Evolutionary conservation across 2,113 vertebrate species (phyloP).

Genomic region (Poicephalus gulielmi): DNA sequence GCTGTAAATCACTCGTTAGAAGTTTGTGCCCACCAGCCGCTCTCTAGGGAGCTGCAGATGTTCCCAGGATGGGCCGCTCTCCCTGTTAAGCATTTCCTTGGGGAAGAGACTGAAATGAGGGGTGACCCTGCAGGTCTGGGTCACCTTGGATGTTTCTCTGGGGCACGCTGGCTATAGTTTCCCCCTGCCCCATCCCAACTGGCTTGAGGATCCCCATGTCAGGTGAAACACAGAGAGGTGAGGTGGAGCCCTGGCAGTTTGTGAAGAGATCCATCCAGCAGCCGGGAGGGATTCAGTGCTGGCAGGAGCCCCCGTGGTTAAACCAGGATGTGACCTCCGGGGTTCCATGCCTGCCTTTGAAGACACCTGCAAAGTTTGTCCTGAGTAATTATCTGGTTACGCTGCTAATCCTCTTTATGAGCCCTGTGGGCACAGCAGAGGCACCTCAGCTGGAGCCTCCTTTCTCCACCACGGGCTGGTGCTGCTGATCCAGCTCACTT

Average conservation of each 20-base stretch:
- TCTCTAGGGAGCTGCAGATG: background rate
- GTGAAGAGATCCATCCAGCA: background rate
- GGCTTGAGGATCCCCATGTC: background rate
- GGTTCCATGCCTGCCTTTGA: background rate
- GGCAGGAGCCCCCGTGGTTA: conserved; percentile 19
- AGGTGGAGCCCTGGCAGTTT: background rate
- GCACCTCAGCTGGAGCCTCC: conserved; percentile 34
- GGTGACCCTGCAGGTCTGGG: background rate
- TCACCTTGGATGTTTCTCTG: background rate
- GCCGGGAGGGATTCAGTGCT: background rate
- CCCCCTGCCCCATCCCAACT: fast-evolving
- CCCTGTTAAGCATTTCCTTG: fast-evolving
- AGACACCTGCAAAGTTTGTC: background rate
- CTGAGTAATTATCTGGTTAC: conserved; percentile 40
- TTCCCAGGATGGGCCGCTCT: background rate
- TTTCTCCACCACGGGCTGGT: background rate
- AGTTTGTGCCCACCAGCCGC: background rate
- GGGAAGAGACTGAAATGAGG: background rate
- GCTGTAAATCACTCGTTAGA: background rate
- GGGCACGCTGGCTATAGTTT: background rate
- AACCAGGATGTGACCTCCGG: conserved; percentile 39
- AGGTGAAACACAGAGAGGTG: background rate
- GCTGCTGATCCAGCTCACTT: conserved; percentile 12
- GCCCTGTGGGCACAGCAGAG: conserved; percentile 12
- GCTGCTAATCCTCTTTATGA: conserved; percentile 30